phyloP scores from a whole-genome alignment of 2,888 invertebrate species.

The Lasius fuliginosus region DNA sequence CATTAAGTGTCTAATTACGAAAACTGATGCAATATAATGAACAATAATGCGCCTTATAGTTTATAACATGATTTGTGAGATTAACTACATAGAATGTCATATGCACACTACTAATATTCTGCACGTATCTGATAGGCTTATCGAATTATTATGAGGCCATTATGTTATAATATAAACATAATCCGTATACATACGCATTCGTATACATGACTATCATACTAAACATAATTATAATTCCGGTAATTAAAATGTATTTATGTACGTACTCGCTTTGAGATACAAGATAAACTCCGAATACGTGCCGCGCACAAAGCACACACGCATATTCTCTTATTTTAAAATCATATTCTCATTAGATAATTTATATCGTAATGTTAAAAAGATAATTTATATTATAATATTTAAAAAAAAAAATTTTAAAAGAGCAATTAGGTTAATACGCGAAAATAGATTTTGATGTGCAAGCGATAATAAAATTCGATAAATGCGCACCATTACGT shows the following conservation, averaged over 20 bases:
- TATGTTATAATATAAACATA: constrained; percentile 42
- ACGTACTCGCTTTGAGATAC: neutral
- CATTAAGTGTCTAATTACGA: neutral
- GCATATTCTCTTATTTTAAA: neutral
- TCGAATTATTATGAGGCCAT: constrained; percentile 54
- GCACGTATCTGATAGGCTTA: constrained; percentile 7
- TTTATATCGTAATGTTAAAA: neutral
- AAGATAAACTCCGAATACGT: neutral
- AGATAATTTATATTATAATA: neutral
- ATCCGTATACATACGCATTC: constrained; percentile 38
- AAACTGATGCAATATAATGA: neutral
- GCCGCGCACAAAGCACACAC: no score
- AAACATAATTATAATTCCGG: constrained; percentile 26
- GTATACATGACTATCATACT: constrained; percentile 28
- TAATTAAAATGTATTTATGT: constrained; percentile 54
- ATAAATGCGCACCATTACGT: neutral
- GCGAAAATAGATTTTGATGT: neutral
- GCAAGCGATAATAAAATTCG: neutral
- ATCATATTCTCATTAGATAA: neutral
- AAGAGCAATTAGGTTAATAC: neutral
- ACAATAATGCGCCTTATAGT: neutral
- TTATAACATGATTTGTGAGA: neutral
- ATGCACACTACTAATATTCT: neutral
- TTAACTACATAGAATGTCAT: constrained; percentile 8
- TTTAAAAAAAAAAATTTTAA: neutral